Conservation (phyloP, 2,888 invertebrate species). For the Clitarchus hookeri region DNA sequence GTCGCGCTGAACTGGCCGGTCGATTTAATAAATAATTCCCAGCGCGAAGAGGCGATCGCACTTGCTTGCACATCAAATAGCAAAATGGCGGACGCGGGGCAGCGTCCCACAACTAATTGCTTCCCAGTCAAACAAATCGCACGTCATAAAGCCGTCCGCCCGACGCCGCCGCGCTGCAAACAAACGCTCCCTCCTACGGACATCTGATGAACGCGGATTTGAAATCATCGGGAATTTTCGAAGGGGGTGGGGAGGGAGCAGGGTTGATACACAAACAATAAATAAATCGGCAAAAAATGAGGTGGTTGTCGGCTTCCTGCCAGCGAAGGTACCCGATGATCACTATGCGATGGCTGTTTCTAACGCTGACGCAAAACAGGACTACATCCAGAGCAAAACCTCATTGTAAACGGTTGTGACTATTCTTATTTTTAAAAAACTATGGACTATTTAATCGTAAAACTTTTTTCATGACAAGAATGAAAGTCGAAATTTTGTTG, state of each 20-base stretch:
- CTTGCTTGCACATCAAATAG: not conserved
- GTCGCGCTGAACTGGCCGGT: not conserved
- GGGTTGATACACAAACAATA: not conserved
- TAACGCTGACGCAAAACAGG: too few species aligned
- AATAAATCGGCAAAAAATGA: not conserved
- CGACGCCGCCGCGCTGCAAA: not conserved
- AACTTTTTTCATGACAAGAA: too few species aligned
- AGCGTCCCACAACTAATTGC: constrained; percentile 1
- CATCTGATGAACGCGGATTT: not conserved
- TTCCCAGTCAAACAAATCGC: not conserved
- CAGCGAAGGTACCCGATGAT: not conserved
- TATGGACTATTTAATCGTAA: too few species aligned
- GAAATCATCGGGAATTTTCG: not conserved
- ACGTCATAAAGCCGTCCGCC: not conserved
- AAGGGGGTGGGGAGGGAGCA: not conserved
- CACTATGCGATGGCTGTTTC: too few species aligned
- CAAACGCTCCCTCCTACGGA: not conserved
- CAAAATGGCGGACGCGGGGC: not conserved
- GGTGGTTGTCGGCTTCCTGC: not conserved
- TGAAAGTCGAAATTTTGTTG: too few species aligned
- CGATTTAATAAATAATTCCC: not conserved
- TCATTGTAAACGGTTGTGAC: too few species aligned
- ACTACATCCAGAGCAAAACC: too few species aligned
- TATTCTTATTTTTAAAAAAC: too few species aligned
- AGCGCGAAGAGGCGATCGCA: not conserved